Percentiles rank a stretch among this genome's conserved stretches.
These are phyloP conservation scores for Drosophila kohkoa DNA, from an alignment of 1,140 invertebrate genomes.

Conservation along the genomic window DNA sequence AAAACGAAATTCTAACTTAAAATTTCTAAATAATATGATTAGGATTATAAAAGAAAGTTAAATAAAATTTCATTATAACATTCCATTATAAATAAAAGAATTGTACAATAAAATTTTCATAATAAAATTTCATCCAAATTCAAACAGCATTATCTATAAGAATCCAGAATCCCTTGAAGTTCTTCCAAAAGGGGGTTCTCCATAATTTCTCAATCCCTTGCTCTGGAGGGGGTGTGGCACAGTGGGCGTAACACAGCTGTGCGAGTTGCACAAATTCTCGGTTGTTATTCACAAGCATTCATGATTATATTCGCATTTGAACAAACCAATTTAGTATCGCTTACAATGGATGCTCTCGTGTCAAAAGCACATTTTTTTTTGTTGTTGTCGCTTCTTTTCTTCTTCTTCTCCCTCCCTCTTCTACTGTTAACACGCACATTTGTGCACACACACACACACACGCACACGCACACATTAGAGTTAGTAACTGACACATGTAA, in stretches of 20 bases:
- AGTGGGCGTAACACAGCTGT: constrained; percentile 41
- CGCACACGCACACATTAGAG: constrained; percentile 9
- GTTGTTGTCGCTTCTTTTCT: too few species aligned
- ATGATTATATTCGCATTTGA: constrained; percentile 31
- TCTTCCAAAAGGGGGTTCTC: not conserved
- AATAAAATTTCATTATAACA: too few species aligned
- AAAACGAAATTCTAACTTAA: too few species aligned
- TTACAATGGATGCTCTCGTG: constrained; percentile 78
- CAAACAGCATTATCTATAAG: too few species aligned
- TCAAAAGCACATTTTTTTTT: constrained; percentile 78
- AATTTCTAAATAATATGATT: too few species aligned
- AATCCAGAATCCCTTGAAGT: not conserved
- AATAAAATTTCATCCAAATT: too few species aligned
- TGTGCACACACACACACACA: constrained; percentile 11
- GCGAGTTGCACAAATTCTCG: constrained; percentile 16
- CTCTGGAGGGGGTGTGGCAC: not conserved
- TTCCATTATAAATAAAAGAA: too few species aligned
- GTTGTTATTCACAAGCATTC: constrained; percentile 31
- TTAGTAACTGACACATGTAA: constrained; percentile 23
- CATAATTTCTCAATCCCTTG: constrained; percentile 20
- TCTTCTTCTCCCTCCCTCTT: not conserved
- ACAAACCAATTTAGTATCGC: constrained; percentile 79
- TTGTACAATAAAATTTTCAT: too few species aligned
- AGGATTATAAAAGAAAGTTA: too few species aligned
- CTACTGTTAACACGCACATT: constrained; percentile 49